These are phyloP conservation scores for Zophobas morio DNA, from an alignment of 1,140 invertebrate species.

Conservation along the genomic window DNA sequence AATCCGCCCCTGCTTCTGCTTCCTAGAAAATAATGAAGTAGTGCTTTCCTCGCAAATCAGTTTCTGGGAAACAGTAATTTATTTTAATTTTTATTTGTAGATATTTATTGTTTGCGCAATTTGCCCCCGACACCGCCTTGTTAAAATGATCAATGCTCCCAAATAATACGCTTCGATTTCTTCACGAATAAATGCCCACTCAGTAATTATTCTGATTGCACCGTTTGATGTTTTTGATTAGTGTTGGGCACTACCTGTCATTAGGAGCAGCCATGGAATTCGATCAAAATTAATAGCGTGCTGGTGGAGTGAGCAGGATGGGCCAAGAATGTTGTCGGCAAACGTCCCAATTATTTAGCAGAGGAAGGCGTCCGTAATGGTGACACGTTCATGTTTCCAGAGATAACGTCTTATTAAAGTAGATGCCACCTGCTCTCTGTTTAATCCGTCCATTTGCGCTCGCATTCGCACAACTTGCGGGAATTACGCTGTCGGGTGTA, in stretches of 20 bases:
- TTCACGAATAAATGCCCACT: too few relatives aligned
- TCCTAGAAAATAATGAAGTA: too few relatives aligned
- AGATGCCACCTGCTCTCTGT: constrained; percentile 10
- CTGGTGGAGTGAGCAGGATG: not conserved
- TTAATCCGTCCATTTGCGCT: constrained; percentile 5
- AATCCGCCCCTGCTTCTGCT: too few relatives aligned
- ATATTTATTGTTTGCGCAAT: too few relatives aligned
- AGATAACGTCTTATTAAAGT: constrained; percentile 14
- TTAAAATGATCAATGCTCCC: too few relatives aligned
- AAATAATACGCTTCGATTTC: too few relatives aligned
- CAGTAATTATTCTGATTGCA: not conserved
- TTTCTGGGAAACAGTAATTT: too few relatives aligned
- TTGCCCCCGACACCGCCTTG: too few relatives aligned
- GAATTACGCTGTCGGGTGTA: not conserved
- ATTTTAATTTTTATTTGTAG: too few relatives aligned
- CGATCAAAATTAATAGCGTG: not conserved
- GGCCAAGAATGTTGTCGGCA: constrained; percentile 9
- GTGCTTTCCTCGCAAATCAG: too few relatives aligned
- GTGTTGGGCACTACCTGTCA: not conserved
- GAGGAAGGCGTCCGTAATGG: constrained; percentile 12
- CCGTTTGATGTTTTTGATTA: constrained; percentile 1
- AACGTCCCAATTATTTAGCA: constrained; percentile 16
- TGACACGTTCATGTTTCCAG: constrained; percentile 13
- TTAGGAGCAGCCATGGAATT: not conserved
- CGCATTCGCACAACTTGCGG: not conserved